Base-by-base conservation (phyloP, 2,113 vertebrate species). In the Antennarius striatus region DNA sequence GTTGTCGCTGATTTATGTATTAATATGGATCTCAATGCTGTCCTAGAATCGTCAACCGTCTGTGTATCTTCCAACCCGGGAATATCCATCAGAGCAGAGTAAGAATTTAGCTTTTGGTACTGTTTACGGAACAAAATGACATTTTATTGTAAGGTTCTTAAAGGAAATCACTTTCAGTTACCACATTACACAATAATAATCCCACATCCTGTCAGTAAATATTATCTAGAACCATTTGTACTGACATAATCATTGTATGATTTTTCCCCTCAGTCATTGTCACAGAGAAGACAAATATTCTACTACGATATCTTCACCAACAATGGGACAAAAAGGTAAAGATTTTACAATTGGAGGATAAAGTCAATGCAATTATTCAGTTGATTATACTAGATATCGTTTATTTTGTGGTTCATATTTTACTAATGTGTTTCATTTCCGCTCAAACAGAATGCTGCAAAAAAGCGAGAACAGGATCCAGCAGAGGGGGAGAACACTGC, bases 231-330 rank as follows among this genome's bases (percentile, higher is more conserved):
- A 22, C 22, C 2, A 22, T 22, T 22, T 22, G 22, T 22, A 1
- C 1, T 22, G 22, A 22, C 22, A 22, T 22, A 22, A 22, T 22
- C 22, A 22, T 22, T 22, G 22, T 4, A 1, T 6, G 71, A 51
- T 74, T 52, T 53, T 79, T 82, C 28, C 70, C 68, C 53, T 65
- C 87, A 99, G 98, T 99, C 82, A 99, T 99, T 39, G 97, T 99
- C 75, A 99, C 98, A 87, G 98, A 99, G 91, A 99, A 99, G 92
- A 99, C 96, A 39, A 99, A 99, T 83, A 99, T 99, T 56, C 96
- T 99, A 40, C 88, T 99, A 90, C 96, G 98, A 78, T 99, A 99
- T 82, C 92, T 99, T 72, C 96, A 99, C 81, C 97, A 98, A 89
- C 98, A 98, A 90, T 99, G 97, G 96, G 98, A 98, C 94, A 99